Conservation (phyloP, 2,888 invertebrate species). For the Drepana falcataria region DNA sequence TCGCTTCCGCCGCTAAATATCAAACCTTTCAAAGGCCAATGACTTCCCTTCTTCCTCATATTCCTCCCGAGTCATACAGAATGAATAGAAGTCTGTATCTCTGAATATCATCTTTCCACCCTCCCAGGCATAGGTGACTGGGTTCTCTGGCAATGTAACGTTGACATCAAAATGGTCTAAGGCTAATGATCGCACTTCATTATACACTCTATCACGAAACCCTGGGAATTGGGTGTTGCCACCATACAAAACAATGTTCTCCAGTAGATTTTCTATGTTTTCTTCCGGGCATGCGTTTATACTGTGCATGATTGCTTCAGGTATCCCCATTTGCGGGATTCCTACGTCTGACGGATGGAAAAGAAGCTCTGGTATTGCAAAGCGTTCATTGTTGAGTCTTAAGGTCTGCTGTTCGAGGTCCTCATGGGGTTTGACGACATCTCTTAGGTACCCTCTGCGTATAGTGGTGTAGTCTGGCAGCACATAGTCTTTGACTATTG, state of each 20-base stretch:
- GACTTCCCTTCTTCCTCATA: conserved; percentile 91
- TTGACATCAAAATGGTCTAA: conserved; percentile 88
- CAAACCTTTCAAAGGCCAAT: conserved; percentile 77
- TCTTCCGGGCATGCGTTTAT: conserved; percentile 86
- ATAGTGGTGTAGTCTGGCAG: conserved; percentile 96
- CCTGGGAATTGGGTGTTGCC: conserved; percentile 89
- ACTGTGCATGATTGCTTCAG: conserved; percentile 90
- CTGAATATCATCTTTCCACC: conserved; percentile 89
- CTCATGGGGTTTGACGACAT: conserved; percentile 56
- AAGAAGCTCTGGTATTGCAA: conserved; percentile 95
- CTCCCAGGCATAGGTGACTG: conserved; percentile 91
- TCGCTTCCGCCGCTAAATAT: conserved; percentile 70
- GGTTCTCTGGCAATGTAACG: conserved; percentile 81
- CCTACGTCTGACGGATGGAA: conserved; percentile 97
- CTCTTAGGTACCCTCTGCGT: conserved; percentile 84
- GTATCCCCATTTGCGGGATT: conserved; percentile 93
- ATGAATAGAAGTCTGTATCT: conserved; percentile 84
- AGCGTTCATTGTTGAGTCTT: conserved; percentile 94
- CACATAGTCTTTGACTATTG: conserved; percentile 93
- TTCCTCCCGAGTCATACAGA: conserved; percentile 88
- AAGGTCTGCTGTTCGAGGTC: conserved; percentile 86
- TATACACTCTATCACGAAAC: conserved; percentile 82
- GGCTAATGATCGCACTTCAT: conserved; percentile 87
- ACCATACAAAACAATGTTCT: conserved; percentile 92
- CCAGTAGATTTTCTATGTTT: conserved; percentile 86